These are phyloP conservation scores for Ameiurus melas DNA, from an alignment of 2,113 vertebrate genomes.

Conservation along the genomic window DNA sequence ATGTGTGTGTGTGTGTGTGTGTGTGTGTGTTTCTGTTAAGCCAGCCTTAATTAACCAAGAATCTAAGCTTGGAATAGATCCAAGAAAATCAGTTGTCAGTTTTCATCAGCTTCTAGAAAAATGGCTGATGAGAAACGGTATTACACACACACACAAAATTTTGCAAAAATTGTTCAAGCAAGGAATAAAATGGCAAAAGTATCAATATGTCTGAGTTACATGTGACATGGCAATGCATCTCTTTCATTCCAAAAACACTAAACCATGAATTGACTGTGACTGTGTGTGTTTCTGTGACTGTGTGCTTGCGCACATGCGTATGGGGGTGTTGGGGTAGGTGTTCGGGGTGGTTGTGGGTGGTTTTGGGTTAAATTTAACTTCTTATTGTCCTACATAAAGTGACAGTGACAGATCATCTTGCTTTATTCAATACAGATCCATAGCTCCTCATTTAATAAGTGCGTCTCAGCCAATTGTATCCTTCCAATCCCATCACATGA, in stretches of 20 bases:
- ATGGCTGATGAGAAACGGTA: neutral
- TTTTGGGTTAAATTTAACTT: conserved; percentile 59
- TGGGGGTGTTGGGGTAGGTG: conserved; percentile 15
- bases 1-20: conserved; percentile 38
- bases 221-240: conserved; percentile 28
- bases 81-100: conserved; percentile 45
- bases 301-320: conserved; percentile 3
- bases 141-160: neutral
- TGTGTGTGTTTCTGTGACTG: conserved; percentile 27
- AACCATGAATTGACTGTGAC: neutral
- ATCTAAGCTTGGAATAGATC: conserved; percentile 31
- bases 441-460: conserved; percentile 64
- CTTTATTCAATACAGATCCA: conserved; percentile 59
- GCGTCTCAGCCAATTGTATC: conserved; percentile 58
- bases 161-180: conserved; percentile 15
- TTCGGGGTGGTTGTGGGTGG: conserved; percentile 19
- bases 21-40: conserved; percentile 21
- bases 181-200: conserved; percentile 27
- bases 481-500: conserved; percentile 59
- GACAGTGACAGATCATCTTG: conserved; percentile 58
- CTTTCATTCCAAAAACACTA: conserved; percentile 14
- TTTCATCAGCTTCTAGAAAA: conserved; percentile 34
- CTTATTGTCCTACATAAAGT: conserved; percentile 58
- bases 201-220: conserved; percentile 35
- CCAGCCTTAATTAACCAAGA: conserved; percentile 36